Conservation (phyloP, 1,140 invertebrate species). For the Aradophagus sp. region DNA sequence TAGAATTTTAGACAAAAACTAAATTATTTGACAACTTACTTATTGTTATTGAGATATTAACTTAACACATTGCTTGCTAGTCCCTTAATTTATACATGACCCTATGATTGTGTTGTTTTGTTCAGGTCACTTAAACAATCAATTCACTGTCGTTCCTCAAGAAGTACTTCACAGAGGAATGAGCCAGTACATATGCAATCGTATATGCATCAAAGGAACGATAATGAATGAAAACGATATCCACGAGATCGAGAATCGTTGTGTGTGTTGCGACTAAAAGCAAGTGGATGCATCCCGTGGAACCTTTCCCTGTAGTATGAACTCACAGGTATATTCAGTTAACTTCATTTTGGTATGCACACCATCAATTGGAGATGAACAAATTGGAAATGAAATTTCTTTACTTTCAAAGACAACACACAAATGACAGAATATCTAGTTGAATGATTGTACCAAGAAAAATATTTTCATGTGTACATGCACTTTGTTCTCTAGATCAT, state of each 20-base stretch:
- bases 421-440: too few relatives aligned
- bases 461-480: too few relatives aligned
- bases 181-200: constrained; percentile 67
- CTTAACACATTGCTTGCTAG: constrained; percentile 61
- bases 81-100: constrained; percentile 69
- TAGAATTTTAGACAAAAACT: too few relatives aligned
- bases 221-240: constrained; percentile 76
- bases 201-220: constrained; percentile 70
- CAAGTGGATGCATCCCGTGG: constrained; percentile 75
- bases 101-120: constrained; percentile 75
- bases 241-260: constrained; percentile 76
- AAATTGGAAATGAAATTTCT: background rate
- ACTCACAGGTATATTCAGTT: constrained; percentile 72
- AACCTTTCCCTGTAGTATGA: constrained; percentile 74
- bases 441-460: too few relatives aligned
- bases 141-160: constrained; percentile 75
- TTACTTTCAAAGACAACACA: too few relatives aligned
- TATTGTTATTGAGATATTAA: too few relatives aligned
- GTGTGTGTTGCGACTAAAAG: constrained; percentile 76
- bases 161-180: constrained; percentile 72
- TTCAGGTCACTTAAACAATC: constrained; percentile 75
- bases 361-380: background rate
- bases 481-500: too few relatives aligned
- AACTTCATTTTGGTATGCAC: constrained; percentile 30
- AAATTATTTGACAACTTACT: too few relatives aligned